These are phyloP conservation scores for Menura novaehollandiae DNA, from an alignment of 2,113 vertebrate species.

Conservation along the genomic window DNA sequence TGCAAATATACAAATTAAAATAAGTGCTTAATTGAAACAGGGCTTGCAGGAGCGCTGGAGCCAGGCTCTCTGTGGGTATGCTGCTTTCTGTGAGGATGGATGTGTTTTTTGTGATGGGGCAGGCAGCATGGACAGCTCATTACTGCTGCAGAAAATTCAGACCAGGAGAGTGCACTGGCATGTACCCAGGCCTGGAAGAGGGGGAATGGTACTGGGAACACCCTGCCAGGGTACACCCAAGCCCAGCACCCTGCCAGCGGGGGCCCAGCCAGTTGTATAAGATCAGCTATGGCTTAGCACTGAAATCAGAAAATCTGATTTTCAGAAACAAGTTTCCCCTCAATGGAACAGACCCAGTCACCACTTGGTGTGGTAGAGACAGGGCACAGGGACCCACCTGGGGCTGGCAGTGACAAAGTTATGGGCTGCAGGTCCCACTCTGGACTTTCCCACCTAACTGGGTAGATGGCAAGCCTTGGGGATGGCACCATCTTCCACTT, in stretches of 20 bases:
- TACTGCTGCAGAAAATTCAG: background rate
- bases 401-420: background rate
- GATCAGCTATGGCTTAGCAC: background rate
- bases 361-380: fast-evolving
- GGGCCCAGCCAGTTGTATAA: background rate
- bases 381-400: background rate
- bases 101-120: background rate
- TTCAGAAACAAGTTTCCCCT: background rate
- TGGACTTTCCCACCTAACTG: background rate
- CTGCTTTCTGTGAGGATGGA: background rate
- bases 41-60: background rate
- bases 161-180: background rate
- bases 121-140: background rate
- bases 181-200: background rate
- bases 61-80: background rate
- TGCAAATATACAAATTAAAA: background rate
- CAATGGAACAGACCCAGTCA: background rate
- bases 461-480: background rate
- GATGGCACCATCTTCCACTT: background rate
- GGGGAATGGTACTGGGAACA: background rate
- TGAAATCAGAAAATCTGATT: background rate
- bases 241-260: background rate
- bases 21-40: background rate
- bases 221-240: background rate
- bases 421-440: background rate